Conservation (phyloP, 92 coral and sea anemone genomes). For the Plumapathes pennacea region DNA sequence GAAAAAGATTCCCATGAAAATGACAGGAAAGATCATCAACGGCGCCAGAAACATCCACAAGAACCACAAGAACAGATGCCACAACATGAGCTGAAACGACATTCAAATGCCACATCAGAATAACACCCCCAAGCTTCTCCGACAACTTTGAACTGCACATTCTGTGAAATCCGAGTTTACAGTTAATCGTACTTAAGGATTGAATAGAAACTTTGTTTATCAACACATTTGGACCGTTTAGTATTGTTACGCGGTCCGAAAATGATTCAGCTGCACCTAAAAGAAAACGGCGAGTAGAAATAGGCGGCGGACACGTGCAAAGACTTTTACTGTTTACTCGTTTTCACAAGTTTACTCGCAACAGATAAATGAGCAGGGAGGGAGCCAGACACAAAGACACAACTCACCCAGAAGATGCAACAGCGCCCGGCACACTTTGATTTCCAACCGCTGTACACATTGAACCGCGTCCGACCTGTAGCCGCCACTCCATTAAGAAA, state of each 20-base stretch:
- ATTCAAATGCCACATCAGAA: too few species aligned
- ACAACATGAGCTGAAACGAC: conserved; percentile 64
- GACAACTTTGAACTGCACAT: too few species aligned
- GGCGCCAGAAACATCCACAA: conserved; percentile 91
- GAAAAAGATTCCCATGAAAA: conserved; percentile 91
- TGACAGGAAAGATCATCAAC: conserved; percentile 75
- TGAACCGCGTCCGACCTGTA: conserved; percentile 89
- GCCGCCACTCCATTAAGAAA: conserved; percentile 84
- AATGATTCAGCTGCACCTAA: neutral
- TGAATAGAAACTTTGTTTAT: too few species aligned
- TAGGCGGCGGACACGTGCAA: too few species aligned
- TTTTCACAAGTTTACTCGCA: neutral
- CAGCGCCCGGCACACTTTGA: conserved; percentile 82
- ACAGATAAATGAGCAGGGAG: too few species aligned
- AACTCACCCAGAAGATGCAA: conserved; percentile 73
- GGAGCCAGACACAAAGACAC: too few species aligned
- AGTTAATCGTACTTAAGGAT: too few species aligned
- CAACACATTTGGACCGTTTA: too few species aligned
- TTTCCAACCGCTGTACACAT: conserved; percentile 79
- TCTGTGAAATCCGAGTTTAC: too few species aligned
- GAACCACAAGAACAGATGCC: conserved; percentile 86
- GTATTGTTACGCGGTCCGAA: too few species aligned
- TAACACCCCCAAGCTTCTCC: too few species aligned
- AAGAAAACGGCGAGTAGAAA: too few species aligned
- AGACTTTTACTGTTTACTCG: neutral